Evolutionary conservation across 2,888 invertebrate species (phyloP), one percentile per base, ranked within the genome.

Genomic region (Cheiracanthium punctorium): DNA sequence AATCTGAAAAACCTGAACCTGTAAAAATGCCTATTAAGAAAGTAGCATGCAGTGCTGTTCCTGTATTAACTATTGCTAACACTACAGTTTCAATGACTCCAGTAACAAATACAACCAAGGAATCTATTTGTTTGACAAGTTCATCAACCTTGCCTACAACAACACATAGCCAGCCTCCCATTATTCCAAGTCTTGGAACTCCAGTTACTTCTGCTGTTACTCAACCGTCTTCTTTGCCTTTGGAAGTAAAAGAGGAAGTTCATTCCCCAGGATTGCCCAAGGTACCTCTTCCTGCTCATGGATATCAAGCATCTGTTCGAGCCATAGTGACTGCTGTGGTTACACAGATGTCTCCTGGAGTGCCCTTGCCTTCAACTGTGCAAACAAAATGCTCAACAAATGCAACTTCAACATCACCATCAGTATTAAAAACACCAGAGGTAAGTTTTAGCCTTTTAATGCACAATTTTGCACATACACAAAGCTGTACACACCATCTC

Each of bases 21-120:
- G 29, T 71, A 1, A 82, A 82, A 37, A 29, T 64, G 14, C n/a
- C 37, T 5, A 37, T 12, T 29, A 82, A 76, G 37, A 82, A 82
- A 69, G 48, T 29, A 33, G 24, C 71, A 1, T 28, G 72, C 30
- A 41, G 48, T 24, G 52, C 69, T 41, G 69, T 71, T 10, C 73
- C 73, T 69, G 73, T 79, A 10, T 67, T 84, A 41, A 73, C 73
- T n/a, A 73, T 79, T n/a, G 69, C 79, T n/a, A 79, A 73, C 69
- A 32, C 65, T 12, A 7, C 69, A 30, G 64, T 43, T 48, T 24
- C 82, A 24, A 82, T 37, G 64, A 24, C 72, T n/a, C n/a, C 82
- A 17, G 14, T 24, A 12, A 65, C 10, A 10, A 24, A 75, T 30
- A 64, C 33, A n/a, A 58, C 52, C 7, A 4, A 70, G 8, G 76